Evolutionary conservation across 1,140 invertebrate species (phyloP), one percentile per base, ranked within the genome.

Genomic region (Drosophila dunni): DNA sequence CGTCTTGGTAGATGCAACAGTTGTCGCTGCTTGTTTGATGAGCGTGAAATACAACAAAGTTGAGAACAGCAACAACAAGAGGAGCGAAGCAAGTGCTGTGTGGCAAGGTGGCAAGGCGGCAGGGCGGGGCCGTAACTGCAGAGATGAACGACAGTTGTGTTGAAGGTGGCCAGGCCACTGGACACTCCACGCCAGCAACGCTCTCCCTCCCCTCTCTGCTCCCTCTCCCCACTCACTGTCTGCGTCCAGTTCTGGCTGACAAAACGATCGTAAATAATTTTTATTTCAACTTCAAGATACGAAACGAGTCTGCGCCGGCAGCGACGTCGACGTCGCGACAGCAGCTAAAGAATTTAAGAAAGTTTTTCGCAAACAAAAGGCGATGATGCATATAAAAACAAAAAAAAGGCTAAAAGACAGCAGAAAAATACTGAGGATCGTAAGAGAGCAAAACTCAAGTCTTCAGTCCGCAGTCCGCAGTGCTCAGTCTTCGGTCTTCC

Each of bases 191-290:
- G 17, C 36, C 10, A 11, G 7, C 57, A n/a, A n/a, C 17, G 17
- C 17, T 36, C 44, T 60, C 3, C 24, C 13, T n/a, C 20, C 46
- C 29, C 17, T 3, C 13, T 3, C 5, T 13, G 0, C 57, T 46
- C 13, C n/a, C 50, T 38, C 15, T 13, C 34, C 34, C 62, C 10
- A 20, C 29, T 61, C 36, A 11, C 53, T 74, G 61, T 58, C 61
- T 66, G 72, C 69, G 56, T 79, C 67, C 81, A 86, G 82, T 85
- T 85, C 82, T 85, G 57, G 77, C 80, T 88, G 84, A 88, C 84
- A 88, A 88, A 88, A 88, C 80, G 84, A 88, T 88, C 84, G 84
- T 88, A 88, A 88, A 88, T 88, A 89, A 88, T 88, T 88, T 88
- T 89, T 88, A 88, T 89, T 84, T 89, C 80, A 83, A 89, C 83